These are phyloP conservation scores for Datnioides undecimradiatus DNA, from an alignment of 2,113 vertebrate genomes.

Conservation along the genomic window DNA sequence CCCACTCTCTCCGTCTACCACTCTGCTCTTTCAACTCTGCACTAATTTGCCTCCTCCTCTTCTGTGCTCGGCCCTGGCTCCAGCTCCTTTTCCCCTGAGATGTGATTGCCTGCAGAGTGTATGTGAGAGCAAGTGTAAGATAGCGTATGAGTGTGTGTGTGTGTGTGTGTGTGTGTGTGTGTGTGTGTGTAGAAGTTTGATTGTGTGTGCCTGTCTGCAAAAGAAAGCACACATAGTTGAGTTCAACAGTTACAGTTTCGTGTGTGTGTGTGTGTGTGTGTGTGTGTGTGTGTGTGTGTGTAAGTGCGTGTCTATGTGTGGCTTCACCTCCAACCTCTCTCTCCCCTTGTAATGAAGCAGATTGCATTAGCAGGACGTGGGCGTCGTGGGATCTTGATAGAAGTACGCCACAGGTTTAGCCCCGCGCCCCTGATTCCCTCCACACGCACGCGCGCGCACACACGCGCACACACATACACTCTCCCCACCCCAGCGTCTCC, in stretches of 20 bases:
- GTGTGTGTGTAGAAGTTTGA: constrained; percentile 35
- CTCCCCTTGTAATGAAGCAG: constrained; percentile 54
- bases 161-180: constrained; percentile 47
- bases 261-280: constrained; percentile 5
- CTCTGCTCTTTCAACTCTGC: constrained; percentile 69
- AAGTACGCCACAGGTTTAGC: constrained; percentile 64
- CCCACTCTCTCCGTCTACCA: constrained; percentile 47
- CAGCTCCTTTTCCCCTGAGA: constrained; percentile 61
- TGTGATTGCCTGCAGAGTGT: constrained; percentile 68
- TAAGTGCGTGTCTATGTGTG: constrained; percentile 1
- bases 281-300: background rate
- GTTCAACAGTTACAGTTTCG: constrained; percentile 1
- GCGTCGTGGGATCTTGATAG: constrained; percentile 60
- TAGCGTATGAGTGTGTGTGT: constrained; percentile 17
- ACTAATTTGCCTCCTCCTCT: constrained; percentile 73
- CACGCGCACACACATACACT: constrained; percentile 5
- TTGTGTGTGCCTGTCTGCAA: constrained; percentile 42
- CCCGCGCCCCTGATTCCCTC: too few relatives aligned
- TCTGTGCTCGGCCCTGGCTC: constrained; percentile 58
- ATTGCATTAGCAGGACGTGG: constrained; percentile 66
- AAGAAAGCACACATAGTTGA: constrained; percentile 8
- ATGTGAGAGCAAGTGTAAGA: constrained; percentile 20
- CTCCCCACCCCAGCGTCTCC: constrained; percentile 46
- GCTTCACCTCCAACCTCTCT: constrained; percentile 1
- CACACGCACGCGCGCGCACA: background rate